Percentiles rank a stretch among this genome's conserved stretches.
These are phyloP conservation scores for Cepaea nemoralis DNA, from an alignment of 1,140 invertebrate species.

Conservation along the genomic window DNA sequence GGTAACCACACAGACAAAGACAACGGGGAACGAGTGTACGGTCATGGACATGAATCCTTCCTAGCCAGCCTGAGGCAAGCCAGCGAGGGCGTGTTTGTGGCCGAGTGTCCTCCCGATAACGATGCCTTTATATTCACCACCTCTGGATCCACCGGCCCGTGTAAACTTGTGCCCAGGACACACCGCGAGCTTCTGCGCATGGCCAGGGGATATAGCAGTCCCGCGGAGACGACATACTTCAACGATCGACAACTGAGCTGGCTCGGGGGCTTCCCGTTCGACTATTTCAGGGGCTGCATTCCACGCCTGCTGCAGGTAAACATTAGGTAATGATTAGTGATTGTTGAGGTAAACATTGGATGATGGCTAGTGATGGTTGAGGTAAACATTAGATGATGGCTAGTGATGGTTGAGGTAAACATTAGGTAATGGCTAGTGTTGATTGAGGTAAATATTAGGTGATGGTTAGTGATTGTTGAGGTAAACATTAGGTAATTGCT, in stretches of 20 bases:
- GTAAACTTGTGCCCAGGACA: slow-evolving; percentile 2
- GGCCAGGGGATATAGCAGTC: neutral
- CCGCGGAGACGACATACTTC: neutral
- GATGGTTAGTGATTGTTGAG: too few species aligned
- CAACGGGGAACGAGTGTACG: neutral
- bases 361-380: too few species aligned
- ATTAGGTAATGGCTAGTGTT: too few species aligned
- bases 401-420: too few species aligned
- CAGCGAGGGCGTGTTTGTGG: neutral
- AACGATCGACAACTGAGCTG: slow-evolving; percentile 10
- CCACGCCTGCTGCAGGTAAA: neutral
- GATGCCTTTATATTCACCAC: neutral
- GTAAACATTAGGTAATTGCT: too few species aligned
- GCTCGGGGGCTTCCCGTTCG: slow-evolving; percentile 5
- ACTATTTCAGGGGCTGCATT: neutral
- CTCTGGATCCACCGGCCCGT: neutral
- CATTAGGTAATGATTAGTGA: neutral
- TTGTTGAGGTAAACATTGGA: too few species aligned
- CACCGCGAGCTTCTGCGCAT: neutral
- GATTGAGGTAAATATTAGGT: too few species aligned
- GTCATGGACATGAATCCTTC: neutral
- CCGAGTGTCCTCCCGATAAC: neutral
- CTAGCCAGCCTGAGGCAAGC: neutral
- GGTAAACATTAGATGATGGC: too few species aligned
- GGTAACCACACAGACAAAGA: neutral